phyloP scores from a whole-genome alignment of 2,888 invertebrate species.

The Bembecia ichneumoniformis region DNA sequence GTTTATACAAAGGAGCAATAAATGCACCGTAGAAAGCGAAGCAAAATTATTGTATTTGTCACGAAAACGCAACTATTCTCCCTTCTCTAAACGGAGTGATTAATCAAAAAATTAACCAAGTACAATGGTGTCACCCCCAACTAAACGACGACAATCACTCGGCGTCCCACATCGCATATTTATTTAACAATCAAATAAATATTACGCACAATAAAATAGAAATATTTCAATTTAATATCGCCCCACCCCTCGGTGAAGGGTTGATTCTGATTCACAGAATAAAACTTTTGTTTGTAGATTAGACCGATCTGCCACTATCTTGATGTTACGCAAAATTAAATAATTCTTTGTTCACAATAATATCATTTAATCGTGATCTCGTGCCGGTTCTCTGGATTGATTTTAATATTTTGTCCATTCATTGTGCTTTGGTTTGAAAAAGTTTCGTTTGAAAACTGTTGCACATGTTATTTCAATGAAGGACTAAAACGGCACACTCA shows the following conservation, averaged over 20 bases:
- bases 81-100: constrained; percentile 42
- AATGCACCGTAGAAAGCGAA: neutral
- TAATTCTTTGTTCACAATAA: constrained; percentile 45
- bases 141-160: constrained; percentile 57
- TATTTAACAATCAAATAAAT: constrained; percentile 73
- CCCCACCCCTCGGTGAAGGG: constrained; percentile 60
- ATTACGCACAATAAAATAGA: constrained; percentile 69
- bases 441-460: too few relatives aligned
- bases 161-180: constrained; percentile 66
- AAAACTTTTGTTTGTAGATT: constrained; percentile 49
- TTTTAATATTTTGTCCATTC: constrained; percentile 10
- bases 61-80: constrained; percentile 49
- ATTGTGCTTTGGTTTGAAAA: neutral
- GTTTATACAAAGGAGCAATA: too few relatives aligned
- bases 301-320: constrained; percentile 42
- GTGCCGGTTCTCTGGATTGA: constrained; percentile 24
- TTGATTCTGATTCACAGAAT: constrained; percentile 36
- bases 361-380: constrained; percentile 27
- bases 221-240: constrained; percentile 70
- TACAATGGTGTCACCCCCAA: constrained; percentile 59
- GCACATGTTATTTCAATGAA: too few relatives aligned
- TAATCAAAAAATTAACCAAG: constrained; percentile 72
- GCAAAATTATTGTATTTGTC: constrained; percentile 38
- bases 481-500: too few relatives aligned
- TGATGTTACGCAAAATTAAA: constrained; percentile 65